Base-by-base conservation (phyloP, 2,113 vertebrate species). In the Cichladusa arquata region DNA sequence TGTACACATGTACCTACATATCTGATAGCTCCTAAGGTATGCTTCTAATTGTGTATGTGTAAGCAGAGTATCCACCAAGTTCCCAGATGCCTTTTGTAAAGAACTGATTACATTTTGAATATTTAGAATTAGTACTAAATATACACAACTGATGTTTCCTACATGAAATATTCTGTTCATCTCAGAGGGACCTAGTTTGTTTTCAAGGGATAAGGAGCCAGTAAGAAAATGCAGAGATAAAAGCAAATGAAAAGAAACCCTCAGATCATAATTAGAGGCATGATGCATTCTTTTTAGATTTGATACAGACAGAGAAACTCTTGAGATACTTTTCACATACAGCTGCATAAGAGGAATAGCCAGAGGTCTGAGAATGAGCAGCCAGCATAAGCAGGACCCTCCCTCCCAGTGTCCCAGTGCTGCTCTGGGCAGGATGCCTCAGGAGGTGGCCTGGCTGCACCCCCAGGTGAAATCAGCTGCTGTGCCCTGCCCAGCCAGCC, bases 391-490 rank as follows among this genome's bases (percentile, higher is more conserved):
- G 7, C 10, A 53, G n/a, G 28, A 9, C 5, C 7, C 14, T 67
- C 5, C 12, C 5, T 23, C 36, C 6, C 48, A 14, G 24, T 1
- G 19, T 23, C 36, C 29, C 38, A 36, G 18, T 4, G 25, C 16
- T 26, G 16, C 24, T 14, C 11, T 8, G 33, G 14, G 38, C 20
- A 61, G 1, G 4, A 10, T 8, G 47, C 25, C 45, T 19, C 61
- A 50, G 70, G 28, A 66, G 50, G 42, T 12, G 58, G 33, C 36
- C 64, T 17, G 33, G n/a, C 28, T 71, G 36, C 42, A 79, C 20
- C 48, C 34, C 11, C 24, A 10, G 0, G 0, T 1, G 22, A 25
- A 67, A 31, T 0, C 1, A 2, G 29, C 47, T 53, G 61, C 54
- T 70, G 18, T 1, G 13, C 10, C 3, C n/a, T 42, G n/a, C n/a